Conservation (phyloP, 1,140 invertebrate genomes). For the Brachionus rotundiformis region DNA sequence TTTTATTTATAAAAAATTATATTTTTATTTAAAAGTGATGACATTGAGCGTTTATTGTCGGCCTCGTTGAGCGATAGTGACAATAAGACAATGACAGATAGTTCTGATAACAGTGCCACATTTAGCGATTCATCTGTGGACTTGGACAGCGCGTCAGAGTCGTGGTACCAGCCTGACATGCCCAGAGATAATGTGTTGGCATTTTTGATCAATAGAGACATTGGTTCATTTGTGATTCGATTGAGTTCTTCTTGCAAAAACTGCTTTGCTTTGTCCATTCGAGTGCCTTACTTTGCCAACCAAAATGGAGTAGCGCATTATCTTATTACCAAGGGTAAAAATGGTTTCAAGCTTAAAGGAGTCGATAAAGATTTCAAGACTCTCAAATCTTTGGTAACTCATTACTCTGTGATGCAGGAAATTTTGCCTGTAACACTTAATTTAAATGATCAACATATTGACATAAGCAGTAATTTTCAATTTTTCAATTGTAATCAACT, state of each 20-base stretch:
- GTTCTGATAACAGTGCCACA: neutral
- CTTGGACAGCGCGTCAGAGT: neutral
- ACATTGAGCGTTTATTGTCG: conserved; percentile 16
- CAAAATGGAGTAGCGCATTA: conserved; percentile 44
- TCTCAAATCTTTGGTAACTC: conserved; percentile 33
- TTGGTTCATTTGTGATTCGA: conserved; percentile 42
- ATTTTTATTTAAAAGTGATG: neutral
- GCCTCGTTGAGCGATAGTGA: neutral
- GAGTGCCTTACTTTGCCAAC: conserved; percentile 50
- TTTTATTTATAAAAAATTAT: neutral
- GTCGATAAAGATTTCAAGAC: conserved; percentile 45
- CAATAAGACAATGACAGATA: conserved; percentile 19
- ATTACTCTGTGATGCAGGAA: conserved; percentile 49
- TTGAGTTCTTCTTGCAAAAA: conserved; percentile 25
- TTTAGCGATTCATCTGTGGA: neutral
- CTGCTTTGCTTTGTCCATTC: conserved; percentile 33
- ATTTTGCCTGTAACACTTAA: conserved; percentile 38
- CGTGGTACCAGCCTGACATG: conserved; percentile 27
- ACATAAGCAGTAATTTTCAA: neutral
- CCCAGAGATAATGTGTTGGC: conserved; percentile 21
- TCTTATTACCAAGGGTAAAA: neutral
- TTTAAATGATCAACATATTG: neutral
- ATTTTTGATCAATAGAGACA: conserved; percentile 9
- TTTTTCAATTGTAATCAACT: neutral
- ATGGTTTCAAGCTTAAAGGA: conserved; percentile 39